A percentile compares a stretch with the other conserved stretches of the same genome.
Evolutionary conservation across 2,113 vertebrate genomes (phyloP).

Genomic region (Sorex fumeus): DNA sequence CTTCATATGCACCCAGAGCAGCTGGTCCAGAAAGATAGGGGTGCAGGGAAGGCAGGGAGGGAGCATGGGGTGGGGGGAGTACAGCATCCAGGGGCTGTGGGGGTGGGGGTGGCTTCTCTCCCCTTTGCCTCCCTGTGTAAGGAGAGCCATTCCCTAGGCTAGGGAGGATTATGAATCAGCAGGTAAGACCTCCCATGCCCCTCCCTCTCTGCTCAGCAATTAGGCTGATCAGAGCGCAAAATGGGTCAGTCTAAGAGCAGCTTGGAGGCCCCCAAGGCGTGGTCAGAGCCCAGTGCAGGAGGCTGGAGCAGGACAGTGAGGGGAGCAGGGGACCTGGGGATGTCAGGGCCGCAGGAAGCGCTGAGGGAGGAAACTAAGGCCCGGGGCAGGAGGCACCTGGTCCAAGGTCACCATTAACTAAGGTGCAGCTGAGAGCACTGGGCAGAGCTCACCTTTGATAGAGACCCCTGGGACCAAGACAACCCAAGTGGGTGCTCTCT

Average conservation of each 20-base stretch:
- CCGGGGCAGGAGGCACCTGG: neutral
- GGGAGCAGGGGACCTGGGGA: neutral
- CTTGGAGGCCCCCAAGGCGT: neutral
- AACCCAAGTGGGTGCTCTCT: neutral
- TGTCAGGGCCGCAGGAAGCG: neutral
- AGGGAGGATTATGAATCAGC: neutral
- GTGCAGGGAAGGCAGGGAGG: neutral
- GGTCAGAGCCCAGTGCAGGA: constrained; percentile 10
- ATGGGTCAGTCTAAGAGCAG: constrained; percentile 68
- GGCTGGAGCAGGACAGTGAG: neutral
- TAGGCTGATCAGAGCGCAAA: constrained; percentile 75
- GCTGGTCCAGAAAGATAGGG: neutral
- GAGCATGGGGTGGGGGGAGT: neutral
- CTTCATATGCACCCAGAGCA: neutral
- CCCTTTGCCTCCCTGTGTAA: neutral
- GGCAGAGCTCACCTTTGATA: constrained; percentile 1
- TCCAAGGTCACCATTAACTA: constrained; percentile 54
- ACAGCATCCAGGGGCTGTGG: neutral
- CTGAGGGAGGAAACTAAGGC: constrained; percentile 33
- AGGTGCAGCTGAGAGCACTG: neutral
- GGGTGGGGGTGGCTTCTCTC: neutral
- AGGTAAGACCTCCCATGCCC: constrained; percentile 7
- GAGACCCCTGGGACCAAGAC: neutral
- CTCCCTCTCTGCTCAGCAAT: constrained; percentile 66
- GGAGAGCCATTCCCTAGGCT: constrained; percentile 7